Conservation (phyloP, 2,113 vertebrate genomes). For the Cololabis saira region DNA sequence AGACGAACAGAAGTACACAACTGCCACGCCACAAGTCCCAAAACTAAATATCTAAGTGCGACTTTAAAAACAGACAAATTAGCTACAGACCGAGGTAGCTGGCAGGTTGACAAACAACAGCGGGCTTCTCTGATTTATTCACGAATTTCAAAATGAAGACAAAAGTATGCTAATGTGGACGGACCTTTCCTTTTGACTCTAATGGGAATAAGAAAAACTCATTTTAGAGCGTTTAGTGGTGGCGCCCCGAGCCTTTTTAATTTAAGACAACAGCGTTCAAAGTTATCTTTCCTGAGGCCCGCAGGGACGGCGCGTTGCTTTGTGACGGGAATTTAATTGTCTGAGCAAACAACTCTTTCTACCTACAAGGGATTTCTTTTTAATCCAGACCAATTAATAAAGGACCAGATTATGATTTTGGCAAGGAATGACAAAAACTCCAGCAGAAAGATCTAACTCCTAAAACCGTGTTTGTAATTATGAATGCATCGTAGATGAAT, state of each 20-base stretch:
- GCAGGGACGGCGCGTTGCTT: slow-evolving; percentile 61
- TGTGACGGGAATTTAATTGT: slow-evolving; percentile 77
- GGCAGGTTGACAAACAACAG: slow-evolving; percentile 14
- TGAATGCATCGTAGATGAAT: slow-evolving; percentile 8
- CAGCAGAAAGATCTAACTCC: slow-evolving; percentile 25
- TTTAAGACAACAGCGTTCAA: slow-evolving; percentile 75
- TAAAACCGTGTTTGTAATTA: slow-evolving; percentile 12
- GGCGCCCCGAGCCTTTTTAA: slow-evolving; percentile 79
- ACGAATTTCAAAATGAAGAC: slow-evolving; percentile 51
- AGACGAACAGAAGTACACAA: slow-evolving; percentile 1
- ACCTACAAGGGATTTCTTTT: slow-evolving; percentile 31
- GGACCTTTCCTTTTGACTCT: slow-evolving; percentile 71
- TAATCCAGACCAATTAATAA: slow-evolving; percentile 74
- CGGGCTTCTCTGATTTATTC: slow-evolving; percentile 43
- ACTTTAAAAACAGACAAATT: slow-evolving; percentile 5
- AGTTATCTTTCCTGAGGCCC: slow-evolving; percentile 72
- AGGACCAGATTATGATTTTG: slow-evolving; percentile 33
- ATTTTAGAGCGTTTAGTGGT: slow-evolving; percentile 70
- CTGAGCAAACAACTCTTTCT: slow-evolving; percentile 69
- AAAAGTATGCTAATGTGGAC: slow-evolving; percentile 66
- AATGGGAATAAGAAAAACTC: slow-evolving; percentile 69
- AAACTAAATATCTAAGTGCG: too few relatives aligned
- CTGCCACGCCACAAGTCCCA: too few relatives aligned
- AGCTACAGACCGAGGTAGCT: background rate
- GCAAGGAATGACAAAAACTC: slow-evolving; percentile 33